Evolutionary conservation across 2,888 invertebrate species (phyloP).

Genomic region (Heteromyza rotundicornis): DNA sequence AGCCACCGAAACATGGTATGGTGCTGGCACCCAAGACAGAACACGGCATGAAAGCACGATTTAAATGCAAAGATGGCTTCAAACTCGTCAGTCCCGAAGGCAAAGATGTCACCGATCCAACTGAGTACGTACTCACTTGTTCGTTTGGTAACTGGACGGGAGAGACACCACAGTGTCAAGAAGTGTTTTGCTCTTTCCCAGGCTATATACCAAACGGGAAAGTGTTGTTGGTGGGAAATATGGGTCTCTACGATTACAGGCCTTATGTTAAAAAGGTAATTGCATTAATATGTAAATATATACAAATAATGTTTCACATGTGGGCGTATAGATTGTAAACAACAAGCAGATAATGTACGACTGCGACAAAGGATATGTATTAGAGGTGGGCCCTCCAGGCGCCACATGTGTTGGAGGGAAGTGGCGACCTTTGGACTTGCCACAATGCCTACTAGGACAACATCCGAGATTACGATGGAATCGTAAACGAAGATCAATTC

Average conservation of each 20-base stretch:
- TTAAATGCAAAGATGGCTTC: slow-evolving; percentile 92
- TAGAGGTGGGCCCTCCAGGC: slow-evolving; percentile 87
- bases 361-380: slow-evolving; percentile 88
- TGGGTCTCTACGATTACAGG: slow-evolving; percentile 94
- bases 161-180: slow-evolving; percentile 83
- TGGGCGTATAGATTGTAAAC: slow-evolving; percentile 69
- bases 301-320: too few relatives aligned
- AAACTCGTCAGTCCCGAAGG: slow-evolving; percentile 74
- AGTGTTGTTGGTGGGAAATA: slow-evolving; percentile 90
- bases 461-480: slow-evolving; percentile 88
- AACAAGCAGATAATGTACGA: slow-evolving; percentile 96
- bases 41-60: slow-evolving; percentile 93
- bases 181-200: slow-evolving; percentile 92
- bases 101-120: slow-evolving; percentile 59
- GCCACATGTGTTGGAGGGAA: slow-evolving; percentile 94
- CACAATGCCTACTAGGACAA: slow-evolving; percentile 83
- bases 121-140: slow-evolving; percentile 80
- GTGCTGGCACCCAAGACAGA: slow-evolving; percentile 97
- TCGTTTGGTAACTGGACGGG: slow-evolving; percentile 96
- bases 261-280: slow-evolving; percentile 87
- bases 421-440: slow-evolving; percentile 90
- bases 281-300: slow-evolving; percentile 28
- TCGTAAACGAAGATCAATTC: slow-evolving; percentile 64
- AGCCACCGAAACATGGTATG: slow-evolving; percentile 89
- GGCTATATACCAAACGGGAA: slow-evolving; percentile 89